A percentile compares a stretch with the other conserved stretches of the same genome.
Evolutionary conservation across 2,888 invertebrate species (phyloP).

Genomic region (Folsomia candida): DNA sequence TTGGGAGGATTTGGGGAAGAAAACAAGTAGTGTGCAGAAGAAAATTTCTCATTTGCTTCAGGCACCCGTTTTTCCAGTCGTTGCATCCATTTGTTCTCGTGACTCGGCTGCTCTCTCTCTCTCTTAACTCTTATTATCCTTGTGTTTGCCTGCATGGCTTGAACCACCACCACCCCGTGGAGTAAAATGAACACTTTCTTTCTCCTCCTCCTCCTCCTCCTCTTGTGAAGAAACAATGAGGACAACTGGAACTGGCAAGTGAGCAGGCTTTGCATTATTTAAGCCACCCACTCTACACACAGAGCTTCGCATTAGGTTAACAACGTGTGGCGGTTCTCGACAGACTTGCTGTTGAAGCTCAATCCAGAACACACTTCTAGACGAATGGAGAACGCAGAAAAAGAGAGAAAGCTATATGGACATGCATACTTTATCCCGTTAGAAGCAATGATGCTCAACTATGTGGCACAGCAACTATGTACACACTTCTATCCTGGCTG

Average conservation of each 20-base stretch:
- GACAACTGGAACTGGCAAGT: neutral
- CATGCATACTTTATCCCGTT: no score
- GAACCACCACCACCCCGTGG: neutral
- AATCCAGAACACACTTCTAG: neutral
- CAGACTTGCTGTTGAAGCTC: neutral
- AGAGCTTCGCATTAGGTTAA: neutral
- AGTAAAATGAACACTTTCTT: neutral
- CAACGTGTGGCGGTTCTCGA: neutral
- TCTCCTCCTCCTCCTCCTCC: no score
- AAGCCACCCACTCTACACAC: neutral
- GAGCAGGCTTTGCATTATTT: neutral
- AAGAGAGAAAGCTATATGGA: no score
- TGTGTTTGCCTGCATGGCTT: neutral
- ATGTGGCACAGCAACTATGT: neutral
- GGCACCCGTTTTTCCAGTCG: neutral
- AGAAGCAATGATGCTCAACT: neutral
- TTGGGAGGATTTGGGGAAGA: neutral
- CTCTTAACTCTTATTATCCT: no score
- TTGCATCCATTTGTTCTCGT: neutral
- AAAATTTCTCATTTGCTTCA: conserved; percentile 6
- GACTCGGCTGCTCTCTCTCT: neutral
- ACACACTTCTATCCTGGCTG: no score
- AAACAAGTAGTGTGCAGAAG: neutral
- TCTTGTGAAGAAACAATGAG: neutral
- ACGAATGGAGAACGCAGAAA: neutral